Conservation (phyloP, 2,113 vertebrate species). For the Tichodroma muraria region DNA sequence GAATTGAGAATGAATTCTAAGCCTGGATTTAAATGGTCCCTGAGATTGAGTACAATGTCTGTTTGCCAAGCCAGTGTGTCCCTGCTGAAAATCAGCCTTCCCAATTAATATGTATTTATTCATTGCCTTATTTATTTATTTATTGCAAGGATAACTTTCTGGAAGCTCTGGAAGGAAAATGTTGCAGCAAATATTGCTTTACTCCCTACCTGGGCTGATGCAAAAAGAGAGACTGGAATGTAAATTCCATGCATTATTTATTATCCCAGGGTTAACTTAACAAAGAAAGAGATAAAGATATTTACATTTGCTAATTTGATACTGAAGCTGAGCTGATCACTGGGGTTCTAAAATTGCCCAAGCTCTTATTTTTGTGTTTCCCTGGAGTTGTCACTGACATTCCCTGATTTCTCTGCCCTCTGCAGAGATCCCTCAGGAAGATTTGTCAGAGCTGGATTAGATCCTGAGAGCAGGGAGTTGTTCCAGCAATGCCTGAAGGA, state of each 20-base stretch:
- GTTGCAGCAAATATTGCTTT: not conserved
- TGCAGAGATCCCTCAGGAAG: not conserved
- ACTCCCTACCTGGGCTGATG: not conserved
- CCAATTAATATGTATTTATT: not conserved
- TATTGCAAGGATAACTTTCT: not conserved
- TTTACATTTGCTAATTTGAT: not conserved
- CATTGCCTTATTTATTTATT: conserved; percentile 1
- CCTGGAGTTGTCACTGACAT: not conserved
- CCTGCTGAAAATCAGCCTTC: not conserved
- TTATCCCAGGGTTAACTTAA: not conserved
- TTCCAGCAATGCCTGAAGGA: not conserved
- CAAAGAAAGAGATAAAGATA: not conserved
- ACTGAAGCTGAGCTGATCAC: not conserved
- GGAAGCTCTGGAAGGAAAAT: not conserved
- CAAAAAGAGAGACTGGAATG: not conserved
- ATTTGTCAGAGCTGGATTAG: not conserved
- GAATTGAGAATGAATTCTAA: not conserved
- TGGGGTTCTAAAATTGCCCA: not conserved
- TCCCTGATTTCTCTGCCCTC: not conserved
- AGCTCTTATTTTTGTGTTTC: not conserved
- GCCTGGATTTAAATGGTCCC: not conserved
- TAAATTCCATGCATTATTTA: not conserved
- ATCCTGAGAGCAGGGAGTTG: not conserved
- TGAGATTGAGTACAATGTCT: not conserved
- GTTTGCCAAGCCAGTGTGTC: not conserved